phyloP scores from a whole-genome alignment of 2,797 vertebrate species.

The Rhinatrema bivittatum region DNA sequence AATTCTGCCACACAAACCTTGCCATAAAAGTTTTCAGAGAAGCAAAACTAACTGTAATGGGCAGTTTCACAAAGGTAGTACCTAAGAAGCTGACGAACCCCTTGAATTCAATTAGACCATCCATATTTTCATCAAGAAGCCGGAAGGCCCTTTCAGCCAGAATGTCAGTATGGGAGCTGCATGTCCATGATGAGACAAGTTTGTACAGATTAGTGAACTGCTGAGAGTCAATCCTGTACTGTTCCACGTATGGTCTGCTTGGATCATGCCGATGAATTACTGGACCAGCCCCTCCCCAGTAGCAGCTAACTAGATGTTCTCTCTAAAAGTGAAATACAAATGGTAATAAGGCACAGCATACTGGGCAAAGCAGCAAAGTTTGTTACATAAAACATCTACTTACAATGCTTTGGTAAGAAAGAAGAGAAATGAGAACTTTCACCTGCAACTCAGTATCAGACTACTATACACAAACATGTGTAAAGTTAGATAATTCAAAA shows the following conservation, averaged over 20 bases:
- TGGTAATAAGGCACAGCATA: no score
- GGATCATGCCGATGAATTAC: constrained; percentile 54
- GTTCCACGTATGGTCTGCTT: constrained; percentile 66
- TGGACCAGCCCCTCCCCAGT: constrained; percentile 66
- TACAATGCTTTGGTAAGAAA: no score
- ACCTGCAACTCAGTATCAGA: no score
- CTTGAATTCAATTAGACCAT: constrained; percentile 75
- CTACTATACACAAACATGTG: no score
- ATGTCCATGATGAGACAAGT: constrained; percentile 76
- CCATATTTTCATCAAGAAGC: constrained; percentile 74
- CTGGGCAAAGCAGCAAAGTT: fast-evolving
- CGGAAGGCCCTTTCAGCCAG: constrained; percentile 77
- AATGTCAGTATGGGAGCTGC: constrained; percentile 63
- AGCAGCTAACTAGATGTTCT: constrained; percentile 82
- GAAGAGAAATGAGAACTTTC: no score
- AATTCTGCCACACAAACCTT: no score
- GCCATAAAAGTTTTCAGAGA: no score
- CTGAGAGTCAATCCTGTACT: constrained; percentile 77
- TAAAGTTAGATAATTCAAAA: no score
- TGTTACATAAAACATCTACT: no score
- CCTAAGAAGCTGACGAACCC: constrained; percentile 77
- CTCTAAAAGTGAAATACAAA: constrained; percentile 48
- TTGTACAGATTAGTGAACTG: constrained; percentile 81
- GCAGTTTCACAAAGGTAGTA: no score
- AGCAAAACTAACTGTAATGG: no score